phyloP scores from a whole-genome alignment of 2,888 invertebrate genomes.

The Macrophya annulata region DNA sequence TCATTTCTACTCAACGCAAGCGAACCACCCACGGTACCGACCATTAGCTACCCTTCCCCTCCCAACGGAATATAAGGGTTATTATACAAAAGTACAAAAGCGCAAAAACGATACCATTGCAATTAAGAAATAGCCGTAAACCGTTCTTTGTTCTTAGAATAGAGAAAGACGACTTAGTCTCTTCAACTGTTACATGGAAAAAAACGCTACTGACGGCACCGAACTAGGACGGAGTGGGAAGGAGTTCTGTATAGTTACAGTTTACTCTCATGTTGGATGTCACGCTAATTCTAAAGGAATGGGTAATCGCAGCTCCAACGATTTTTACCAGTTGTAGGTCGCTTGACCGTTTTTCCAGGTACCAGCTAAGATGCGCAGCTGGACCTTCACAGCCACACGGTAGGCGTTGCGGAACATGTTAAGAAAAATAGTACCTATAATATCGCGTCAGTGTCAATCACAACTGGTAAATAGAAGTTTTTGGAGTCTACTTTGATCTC shows the following conservation, averaged over 20 bases:
- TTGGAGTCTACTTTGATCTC: constrained; percentile 44
- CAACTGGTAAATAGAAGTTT: constrained; percentile 35
- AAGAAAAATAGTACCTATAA: constrained; percentile 11
- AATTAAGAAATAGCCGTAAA: constrained; percentile 75
- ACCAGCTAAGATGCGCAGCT: not conserved
- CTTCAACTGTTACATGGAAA: constrained; percentile 12
- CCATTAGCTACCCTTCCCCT: constrained; percentile 32
- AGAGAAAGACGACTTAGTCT: constrained; percentile 16
- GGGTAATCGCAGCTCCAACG: constrained; percentile 68
- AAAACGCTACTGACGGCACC: constrained; percentile 39
- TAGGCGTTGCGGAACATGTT: constrained; percentile 5
- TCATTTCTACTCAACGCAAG: not conserved
- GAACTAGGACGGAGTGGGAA: constrained; percentile 23
- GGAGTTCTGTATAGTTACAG: not conserved
- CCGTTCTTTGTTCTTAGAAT: constrained; percentile 58
- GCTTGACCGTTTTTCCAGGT: constrained; percentile 49
- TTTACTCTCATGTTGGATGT: constrained; percentile 65
- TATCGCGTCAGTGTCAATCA: constrained; percentile 37
- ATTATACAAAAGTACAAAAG: constrained; percentile 71
- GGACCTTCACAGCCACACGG: constrained; percentile 4
- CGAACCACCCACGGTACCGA: not conserved
- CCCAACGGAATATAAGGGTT: constrained; percentile 62
- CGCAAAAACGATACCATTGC: constrained; percentile 77
- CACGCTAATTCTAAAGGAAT: constrained; percentile 75
- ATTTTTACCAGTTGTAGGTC: constrained; percentile 40